phyloP scores from a whole-genome alignment of 2,888 invertebrate genomes.

The Pristionchus exspectatus region DNA sequence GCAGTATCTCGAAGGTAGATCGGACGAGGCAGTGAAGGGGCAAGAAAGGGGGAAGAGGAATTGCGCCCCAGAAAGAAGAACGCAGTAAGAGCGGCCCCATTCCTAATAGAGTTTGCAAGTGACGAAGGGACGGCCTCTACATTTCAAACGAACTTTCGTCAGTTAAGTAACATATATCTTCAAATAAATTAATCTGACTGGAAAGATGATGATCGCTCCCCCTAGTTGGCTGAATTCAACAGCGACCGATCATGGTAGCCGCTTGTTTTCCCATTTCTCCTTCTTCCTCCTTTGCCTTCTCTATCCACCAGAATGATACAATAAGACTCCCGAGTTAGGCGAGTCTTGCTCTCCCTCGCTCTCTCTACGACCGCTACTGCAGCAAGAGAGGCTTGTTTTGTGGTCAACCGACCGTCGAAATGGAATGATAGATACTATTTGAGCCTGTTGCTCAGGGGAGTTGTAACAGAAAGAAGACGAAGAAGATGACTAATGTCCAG shows the following conservation, averaged over 20 bases:
- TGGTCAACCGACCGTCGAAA: background rate
- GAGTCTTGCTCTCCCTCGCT: background rate
- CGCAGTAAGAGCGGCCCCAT: background rate
- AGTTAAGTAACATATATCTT: background rate
- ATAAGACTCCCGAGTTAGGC: slow-evolving; percentile 25
- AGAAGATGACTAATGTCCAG: background rate
- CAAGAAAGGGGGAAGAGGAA: background rate
- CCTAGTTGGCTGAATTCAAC: background rate
- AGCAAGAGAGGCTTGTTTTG: slow-evolving; percentile 11
- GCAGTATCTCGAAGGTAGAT: slow-evolving; percentile 47
- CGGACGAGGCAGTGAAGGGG: background rate
- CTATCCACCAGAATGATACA: slow-evolving; percentile 28
- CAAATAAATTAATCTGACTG: background rate
- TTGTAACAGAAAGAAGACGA: background rate
- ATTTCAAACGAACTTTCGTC: background rate
- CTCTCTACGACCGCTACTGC: background rate
- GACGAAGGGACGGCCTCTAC: background rate
- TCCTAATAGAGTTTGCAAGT: slow-evolving; percentile 30
- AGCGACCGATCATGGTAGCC: background rate
- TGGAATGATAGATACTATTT: background rate
- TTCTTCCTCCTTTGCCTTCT: slow-evolving; percentile 27
- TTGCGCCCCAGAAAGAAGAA: slow-evolving; percentile 6
- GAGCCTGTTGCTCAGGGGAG: background rate
- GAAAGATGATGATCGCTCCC: background rate
- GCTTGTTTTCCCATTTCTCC: slow-evolving; percentile 31